Base-by-base conservation (phyloP, 2,797 vertebrate genomes). In the Balearica regulorum region DNA sequence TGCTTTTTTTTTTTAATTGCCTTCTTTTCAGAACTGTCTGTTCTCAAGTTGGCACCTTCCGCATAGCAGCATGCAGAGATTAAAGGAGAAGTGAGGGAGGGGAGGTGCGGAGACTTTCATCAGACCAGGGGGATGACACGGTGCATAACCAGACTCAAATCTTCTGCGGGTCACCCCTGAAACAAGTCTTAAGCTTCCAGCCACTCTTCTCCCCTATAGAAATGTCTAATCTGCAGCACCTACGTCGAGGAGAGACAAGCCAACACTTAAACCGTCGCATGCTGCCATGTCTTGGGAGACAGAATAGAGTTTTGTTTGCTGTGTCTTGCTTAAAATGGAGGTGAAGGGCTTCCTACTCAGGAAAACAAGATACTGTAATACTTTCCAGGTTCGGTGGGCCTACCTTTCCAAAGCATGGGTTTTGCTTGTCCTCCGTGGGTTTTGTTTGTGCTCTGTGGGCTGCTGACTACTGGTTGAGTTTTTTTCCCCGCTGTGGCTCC, bases 1-100 rank as follows among this genome's bases (percentile, higher is more conserved):
- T 96, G 97, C 93, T 96, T 96, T 96, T 96, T 96, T 94, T 97
- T 96, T 94, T 96, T 93, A 98, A 98, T 97, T 98, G 98, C 97
- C 98, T 98, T 96, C 97, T 97, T 98, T 98, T 97, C 96, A 95
- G 97, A 98, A 97, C 96, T 95, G 95, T 97, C 97, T 97, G 98
- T 98, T 98, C 97, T 97, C 93, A 77, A 97, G 97, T 97, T 98
- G 98, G 97, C 97, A 98, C 96, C 97, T 98, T 98, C 97, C 81
- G 78, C 96, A 96, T 94, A 98, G 97, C 94, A 97, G 96, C 96
- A 93, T 55, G 95, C 94, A 68, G 95, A 94, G 97, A 97, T 97
- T 92, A 97, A 97, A 92, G 96, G 90, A 89, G 92, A 92, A 92
- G 94, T 89, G 96, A 95, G 93, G 73, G 82, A 93, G 80, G 82